Base-by-base conservation (phyloP, 2,113 vertebrate genomes). In the Meleagris gallopavo region DNA sequence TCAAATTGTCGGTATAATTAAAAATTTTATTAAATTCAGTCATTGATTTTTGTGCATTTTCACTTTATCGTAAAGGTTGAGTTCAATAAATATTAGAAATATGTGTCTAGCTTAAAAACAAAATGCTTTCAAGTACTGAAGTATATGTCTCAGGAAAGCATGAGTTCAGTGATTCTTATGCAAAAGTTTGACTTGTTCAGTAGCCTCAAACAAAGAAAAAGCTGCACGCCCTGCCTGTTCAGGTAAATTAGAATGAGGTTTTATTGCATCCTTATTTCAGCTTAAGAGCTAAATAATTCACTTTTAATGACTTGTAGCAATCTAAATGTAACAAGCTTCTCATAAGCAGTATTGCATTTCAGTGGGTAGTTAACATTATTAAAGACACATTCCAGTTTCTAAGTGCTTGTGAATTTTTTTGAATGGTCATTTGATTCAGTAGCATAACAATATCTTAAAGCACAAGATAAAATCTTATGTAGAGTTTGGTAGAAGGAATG, bases 41-140 rank as follows among this genome's bases (percentile, higher is more conserved):
- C 18, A 40, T 66, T 82, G 30, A 77, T 41, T 84, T 88, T 57
- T 84, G 17, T 73, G 36, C 29, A 57, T 91, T 94, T 88, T 93
- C 3, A 36, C 62, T 75, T 95, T 83, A 79, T 86, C 91, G 46
- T 55, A 40, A 86, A 61, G 12, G 54, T 71, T 93, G 55, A 87
- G 30, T 89, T 65, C 29, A 38, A 45, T 34, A 29, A 18, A 52
- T 75, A 73, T 82, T 46, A 62, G 46, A 66, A 73, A 46, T n/a
- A 32, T 62, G 32, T 86, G 3, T 29, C 71, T 71, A 55, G 21
- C 12, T 88, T 93, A 55, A 76, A 86, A 57, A 43, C 46, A 83
- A n/a, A 61, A n/a, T 20, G 19, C 10, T 95, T 90, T 80, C 36
- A 77, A 32, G 54, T 69, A 55, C 18, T 50, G 30, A 79, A 78